Evolutionary conservation across 2,113 vertebrate species (phyloP), one percentile per base, ranked within the genome.

Genomic region (Spheniscus mendiculus): DNA sequence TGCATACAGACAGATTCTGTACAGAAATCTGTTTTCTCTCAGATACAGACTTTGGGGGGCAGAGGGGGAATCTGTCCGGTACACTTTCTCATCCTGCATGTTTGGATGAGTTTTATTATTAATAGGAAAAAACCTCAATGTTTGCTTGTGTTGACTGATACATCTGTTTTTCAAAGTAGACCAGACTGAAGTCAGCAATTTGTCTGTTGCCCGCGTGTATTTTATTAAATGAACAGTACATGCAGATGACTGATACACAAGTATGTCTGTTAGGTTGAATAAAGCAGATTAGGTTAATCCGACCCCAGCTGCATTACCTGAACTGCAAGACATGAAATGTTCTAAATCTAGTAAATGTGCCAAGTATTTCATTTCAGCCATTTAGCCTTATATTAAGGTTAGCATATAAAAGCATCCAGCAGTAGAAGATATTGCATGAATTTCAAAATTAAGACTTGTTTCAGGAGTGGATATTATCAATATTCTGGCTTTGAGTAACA

Each of bases 391-490:
- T 7, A 49, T 53, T 88, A 88, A 86, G 61, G 82, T 70, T 66
- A 53, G 62, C 70, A 40, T 4, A 62, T 25, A 55, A 86, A 86
- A 80, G 42, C 62, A 70, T 50, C 83, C 88, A 69, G 87, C 73
- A 90, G 66, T 9, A 89, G 65, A 59, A 95, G 56, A 91, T n/a
- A 71, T 1, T 38, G 61, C 77, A 83, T 2, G n/a, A 26, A 90
- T 70, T 80, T 92, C 87, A 94, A 90, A 80, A 94, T 70, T 73
- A 88, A 78, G 92, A 50, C 85, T 83, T 86, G 58, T 86, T 96
- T 86, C 63, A 80, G 72, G 53, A 90, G 38, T 30, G 63, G 82
- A 81, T 90, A 59, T 61, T 90, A 76, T 58, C 79, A 73, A 80
- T 69, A 80, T 80, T 80, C 79, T 36, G 47, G 42, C 65, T 88